phyloP scores from a whole-genome alignment of 2,113 vertebrate species.

The Brienomyrus brachyistius region DNA sequence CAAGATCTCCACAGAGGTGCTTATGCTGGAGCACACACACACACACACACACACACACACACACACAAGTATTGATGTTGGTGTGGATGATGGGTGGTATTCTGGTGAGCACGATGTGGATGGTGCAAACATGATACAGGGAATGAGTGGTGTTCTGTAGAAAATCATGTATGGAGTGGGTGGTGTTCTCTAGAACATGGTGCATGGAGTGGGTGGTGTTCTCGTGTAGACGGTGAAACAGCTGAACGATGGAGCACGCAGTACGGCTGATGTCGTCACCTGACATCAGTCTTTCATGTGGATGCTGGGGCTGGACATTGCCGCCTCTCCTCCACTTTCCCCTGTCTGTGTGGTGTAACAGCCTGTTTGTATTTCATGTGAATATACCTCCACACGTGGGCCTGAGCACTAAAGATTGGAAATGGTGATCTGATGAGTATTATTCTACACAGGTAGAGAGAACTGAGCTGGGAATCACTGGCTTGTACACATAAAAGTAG shows the following conservation, averaged over 20 bases:
- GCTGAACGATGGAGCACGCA: background rate
- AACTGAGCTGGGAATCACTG: background rate
- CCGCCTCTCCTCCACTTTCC: background rate
- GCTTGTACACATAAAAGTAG: background rate
- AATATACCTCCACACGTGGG: background rate
- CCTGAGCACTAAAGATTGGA: background rate
- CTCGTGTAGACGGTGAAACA: background rate
- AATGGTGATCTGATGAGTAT: background rate
- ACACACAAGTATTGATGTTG: background rate
- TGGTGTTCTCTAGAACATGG: too few relatives aligned
- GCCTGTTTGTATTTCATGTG: background rate
- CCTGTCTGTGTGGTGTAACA: background rate
- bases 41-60: background rate
- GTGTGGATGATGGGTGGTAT: background rate
- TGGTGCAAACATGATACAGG: background rate
- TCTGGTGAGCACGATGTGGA: background rate
- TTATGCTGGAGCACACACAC: background rate
- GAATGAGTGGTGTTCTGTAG: background rate
- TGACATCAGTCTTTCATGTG: background rate
- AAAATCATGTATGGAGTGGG: background rate
- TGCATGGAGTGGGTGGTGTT: background rate
- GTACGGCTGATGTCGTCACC: background rate
- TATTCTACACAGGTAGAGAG: background rate
- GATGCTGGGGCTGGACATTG: background rate
- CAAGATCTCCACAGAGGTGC: slow-evolving; percentile 88